A percentile compares a stretch with the other conserved stretches of the same genome.
phyloP scores from a whole-genome alignment of 1,140 invertebrate genomes.

The Leptinotarsa texana region DNA sequence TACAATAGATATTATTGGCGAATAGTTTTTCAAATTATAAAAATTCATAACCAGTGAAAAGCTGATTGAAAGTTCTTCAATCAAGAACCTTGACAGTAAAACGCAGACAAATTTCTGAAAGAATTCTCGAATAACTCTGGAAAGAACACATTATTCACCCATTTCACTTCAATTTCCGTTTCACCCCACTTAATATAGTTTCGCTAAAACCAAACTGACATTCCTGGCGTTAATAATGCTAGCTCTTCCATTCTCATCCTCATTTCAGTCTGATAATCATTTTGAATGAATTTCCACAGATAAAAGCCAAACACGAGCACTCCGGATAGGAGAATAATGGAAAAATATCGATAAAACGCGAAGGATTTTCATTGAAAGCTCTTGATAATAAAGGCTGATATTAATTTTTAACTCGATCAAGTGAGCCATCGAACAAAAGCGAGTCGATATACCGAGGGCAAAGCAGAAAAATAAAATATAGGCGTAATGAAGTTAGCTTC shows the following conservation, averaged over 20 bases:
- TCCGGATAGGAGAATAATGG: background rate
- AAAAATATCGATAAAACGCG: background rate
- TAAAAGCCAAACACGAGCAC: background rate
- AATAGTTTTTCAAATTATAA: too few relatives aligned
- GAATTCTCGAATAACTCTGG: too few relatives aligned
- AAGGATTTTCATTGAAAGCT: background rate
- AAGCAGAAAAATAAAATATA: background rate
- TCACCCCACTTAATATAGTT: too few relatives aligned
- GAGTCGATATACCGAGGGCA: background rate
- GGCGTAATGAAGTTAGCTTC: too few relatives aligned
- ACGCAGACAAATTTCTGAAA: too few relatives aligned
- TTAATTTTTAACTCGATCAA: slow-evolving; percentile 9
- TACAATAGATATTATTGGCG: too few relatives aligned
- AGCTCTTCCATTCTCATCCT: background rate
- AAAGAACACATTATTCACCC: too few relatives aligned
- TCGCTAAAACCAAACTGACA: too few relatives aligned
- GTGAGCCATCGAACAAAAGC: background rate
- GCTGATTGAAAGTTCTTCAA: too few relatives aligned
- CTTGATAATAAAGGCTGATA: slow-evolving; percentile 1
- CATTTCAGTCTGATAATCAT: slow-evolving; percentile 1
- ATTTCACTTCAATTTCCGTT: too few relatives aligned
- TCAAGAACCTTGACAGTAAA: too few relatives aligned
- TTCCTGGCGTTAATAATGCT: background rate
- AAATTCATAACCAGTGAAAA: too few relatives aligned
- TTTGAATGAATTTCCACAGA: background rate